Percentiles rank a stretch among this genome's conserved stretches.
Evolutionary conservation across 1,140 invertebrate species (phyloP).

Genomic region (Rhyzopertha dominica): DNA sequence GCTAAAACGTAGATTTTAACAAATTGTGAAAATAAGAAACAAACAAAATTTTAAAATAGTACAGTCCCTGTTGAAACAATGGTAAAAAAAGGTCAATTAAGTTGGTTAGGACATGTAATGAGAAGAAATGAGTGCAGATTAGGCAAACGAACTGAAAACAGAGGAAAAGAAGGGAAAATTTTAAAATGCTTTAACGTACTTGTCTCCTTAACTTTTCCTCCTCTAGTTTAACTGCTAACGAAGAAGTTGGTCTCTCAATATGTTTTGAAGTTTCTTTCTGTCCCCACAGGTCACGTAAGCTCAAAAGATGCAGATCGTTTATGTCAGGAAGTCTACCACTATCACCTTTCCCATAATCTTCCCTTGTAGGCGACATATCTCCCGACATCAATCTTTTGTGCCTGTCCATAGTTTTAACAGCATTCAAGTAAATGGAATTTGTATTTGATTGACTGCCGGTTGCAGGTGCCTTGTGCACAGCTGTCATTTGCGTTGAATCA

Average conservation of each 20-base stretch:
- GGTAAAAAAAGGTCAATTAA: no score
- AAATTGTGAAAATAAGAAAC: neutral
- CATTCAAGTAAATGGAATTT: slow-evolving; percentile 24
- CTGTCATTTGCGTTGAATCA: slow-evolving; percentile 34
- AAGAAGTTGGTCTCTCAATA: slow-evolving; percentile 48
- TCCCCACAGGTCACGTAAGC: slow-evolving; percentile 27
- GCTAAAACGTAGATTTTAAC: neutral
- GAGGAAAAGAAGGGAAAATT: neutral
- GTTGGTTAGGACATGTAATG: slow-evolving; percentile 4
- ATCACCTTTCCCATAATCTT: neutral
- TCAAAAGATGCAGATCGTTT: neutral
- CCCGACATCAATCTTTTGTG: slow-evolving; percentile 20
- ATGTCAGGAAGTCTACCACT: neutral
- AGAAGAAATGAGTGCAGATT: slow-evolving; percentile 2
- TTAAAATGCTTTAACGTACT: slow-evolving; percentile 44
- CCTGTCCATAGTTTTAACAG: slow-evolving; percentile 20
- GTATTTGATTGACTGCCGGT: slow-evolving; percentile 6
- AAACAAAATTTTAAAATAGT: slow-evolving; percentile 4
- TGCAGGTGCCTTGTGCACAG: slow-evolving; percentile 18
- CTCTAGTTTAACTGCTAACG: slow-evolving; percentile 7
- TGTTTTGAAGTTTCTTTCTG: slow-evolving; percentile 52
- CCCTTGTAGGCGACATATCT: slow-evolving; percentile 17
- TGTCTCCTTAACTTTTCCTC: slow-evolving; percentile 70
- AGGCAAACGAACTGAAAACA: neutral
- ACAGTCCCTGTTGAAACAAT: no score